Conservation (phyloP, 2,113 vertebrate genomes). For the Oriolus oriolus region DNA sequence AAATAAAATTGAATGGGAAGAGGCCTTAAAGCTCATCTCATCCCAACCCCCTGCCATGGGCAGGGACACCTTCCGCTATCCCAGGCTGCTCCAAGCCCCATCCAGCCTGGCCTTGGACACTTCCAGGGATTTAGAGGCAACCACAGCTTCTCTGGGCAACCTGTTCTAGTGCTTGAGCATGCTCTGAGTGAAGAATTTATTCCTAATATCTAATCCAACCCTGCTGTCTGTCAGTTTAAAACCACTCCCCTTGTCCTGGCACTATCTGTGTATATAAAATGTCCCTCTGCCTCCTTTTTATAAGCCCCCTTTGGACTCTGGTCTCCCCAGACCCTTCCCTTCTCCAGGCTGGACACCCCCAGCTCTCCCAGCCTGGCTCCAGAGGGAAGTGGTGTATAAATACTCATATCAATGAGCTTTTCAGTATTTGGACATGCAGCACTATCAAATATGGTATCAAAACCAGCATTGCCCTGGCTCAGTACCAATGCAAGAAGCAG, state of each 20-base stretch:
- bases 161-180: not conserved
- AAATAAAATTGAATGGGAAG: not conserved
- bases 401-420: not conserved
- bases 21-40: not conserved
- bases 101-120: not conserved
- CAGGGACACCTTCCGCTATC: not conserved
- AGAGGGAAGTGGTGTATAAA: not conserved
- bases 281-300: not conserved
- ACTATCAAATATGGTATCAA: not conserved
- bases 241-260: not conserved
- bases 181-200: not conserved
- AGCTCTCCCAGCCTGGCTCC: not conserved
- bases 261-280: not conserved
- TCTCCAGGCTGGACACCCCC: not conserved
- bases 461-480: not conserved
- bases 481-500: not conserved
- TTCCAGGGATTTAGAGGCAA: not conserved
- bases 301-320: not conserved
- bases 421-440: not conserved
- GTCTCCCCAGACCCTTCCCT: too few species aligned
- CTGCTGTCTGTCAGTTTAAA: not conserved
- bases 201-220: not conserved
- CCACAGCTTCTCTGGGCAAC: not conserved
- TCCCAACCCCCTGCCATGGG: not conserved
- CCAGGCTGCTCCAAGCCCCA: not conserved